phyloP scores from a whole-genome alignment of 2,888 invertebrate species.

The Chydorus sphaericus region DNA sequence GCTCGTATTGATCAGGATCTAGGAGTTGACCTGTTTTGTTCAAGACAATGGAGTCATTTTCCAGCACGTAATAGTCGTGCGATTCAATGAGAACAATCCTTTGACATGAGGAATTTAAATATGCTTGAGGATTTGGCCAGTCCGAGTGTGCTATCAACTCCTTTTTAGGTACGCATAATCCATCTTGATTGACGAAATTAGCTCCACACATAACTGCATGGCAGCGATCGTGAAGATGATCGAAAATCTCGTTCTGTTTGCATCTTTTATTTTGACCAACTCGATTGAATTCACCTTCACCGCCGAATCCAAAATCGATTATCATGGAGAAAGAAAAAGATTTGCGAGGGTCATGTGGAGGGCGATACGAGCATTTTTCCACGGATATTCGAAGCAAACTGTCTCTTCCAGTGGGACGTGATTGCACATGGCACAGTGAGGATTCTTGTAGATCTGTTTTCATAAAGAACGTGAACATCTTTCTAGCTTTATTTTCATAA shows the following conservation, averaged over 20 bases:
- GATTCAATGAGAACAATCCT: not conserved
- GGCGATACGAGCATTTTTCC: too few species aligned
- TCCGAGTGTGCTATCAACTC: not conserved
- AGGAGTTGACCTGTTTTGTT: slow-evolving; percentile 16
- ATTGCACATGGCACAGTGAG: slow-evolving; percentile 25
- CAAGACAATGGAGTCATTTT: slow-evolving; percentile 20
- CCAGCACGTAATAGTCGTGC: slow-evolving; percentile 16
- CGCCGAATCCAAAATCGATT: slow-evolving; percentile 17
- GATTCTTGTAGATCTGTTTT: slow-evolving; percentile 22
- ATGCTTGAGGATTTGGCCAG: not conserved
- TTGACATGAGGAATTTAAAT: slow-evolving; percentile 8
- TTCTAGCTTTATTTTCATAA: not conserved
- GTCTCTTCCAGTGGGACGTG: slow-evolving; percentile 14
- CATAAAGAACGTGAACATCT: not conserved
- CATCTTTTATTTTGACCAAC: slow-evolving; percentile 19
- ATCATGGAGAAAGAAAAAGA: slow-evolving; percentile 15
- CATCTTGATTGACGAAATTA: not conserved
- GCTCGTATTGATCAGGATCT: slow-evolving; percentile 10
- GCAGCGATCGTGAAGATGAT: slow-evolving; percentile 23
- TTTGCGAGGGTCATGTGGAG: too few species aligned
- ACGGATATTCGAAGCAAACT: not conserved
- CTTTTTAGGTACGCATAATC: not conserved
- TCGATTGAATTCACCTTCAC: slow-evolving; percentile 14
- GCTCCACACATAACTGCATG: slow-evolving; percentile 19
- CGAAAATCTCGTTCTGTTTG: slow-evolving; percentile 22